These are phyloP conservation scores for Lophura nycthemera DNA, from an alignment of 2,113 vertebrate genomes.

Conservation along the genomic window DNA sequence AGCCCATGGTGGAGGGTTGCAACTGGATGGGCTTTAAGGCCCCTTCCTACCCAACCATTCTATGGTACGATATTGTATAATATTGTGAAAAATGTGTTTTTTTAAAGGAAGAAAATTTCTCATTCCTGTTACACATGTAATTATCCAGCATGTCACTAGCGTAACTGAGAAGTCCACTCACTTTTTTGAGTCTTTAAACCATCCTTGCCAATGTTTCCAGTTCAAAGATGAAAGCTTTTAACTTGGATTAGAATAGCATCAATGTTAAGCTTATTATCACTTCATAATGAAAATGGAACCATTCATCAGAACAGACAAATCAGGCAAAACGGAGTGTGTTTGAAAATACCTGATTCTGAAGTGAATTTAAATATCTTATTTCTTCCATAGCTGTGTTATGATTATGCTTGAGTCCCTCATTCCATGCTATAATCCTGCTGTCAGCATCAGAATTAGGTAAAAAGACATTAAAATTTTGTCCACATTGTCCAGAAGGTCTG, in stretches of 20 bases:
- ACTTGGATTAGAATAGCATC: background rate
- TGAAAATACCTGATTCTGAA: background rate
- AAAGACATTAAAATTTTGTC: background rate
- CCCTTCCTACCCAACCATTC: background rate
- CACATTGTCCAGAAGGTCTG: background rate
- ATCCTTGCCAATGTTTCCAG: background rate
- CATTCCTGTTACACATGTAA: background rate
- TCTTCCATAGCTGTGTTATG: background rate
- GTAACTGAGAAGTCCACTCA: background rate
- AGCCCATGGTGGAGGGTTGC: background rate
- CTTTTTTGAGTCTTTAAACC: background rate
- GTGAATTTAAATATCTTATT: background rate
- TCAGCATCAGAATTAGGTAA: background rate
- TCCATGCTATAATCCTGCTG: background rate
- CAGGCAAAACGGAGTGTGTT: background rate
- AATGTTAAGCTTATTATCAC: conserved; percentile 18
- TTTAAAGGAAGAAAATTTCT: background rate
- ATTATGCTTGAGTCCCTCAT: background rate
- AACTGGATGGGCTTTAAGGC: background rate
- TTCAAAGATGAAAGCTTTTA: conserved; percentile 20
- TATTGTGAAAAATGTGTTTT: background rate
- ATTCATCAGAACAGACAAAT: background rate
- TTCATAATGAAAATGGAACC: conserved; percentile 2
- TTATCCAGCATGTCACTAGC: background rate
- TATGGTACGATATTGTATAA: background rate